Evolutionary conservation across 2,797 vertebrate species (phyloP).

Genomic region (Euthynnus affinis): DNA sequence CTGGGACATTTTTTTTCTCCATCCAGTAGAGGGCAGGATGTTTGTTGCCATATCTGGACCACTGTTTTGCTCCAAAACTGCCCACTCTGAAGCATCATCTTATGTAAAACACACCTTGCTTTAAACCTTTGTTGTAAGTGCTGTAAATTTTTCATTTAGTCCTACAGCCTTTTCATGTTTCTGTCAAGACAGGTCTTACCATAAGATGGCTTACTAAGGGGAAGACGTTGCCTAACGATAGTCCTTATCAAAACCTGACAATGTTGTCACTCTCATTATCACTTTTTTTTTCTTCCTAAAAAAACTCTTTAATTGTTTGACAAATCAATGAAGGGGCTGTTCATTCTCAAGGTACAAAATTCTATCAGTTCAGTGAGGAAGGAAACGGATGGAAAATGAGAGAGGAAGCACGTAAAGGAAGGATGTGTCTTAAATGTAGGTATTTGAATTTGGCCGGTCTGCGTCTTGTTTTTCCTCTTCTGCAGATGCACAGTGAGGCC

Average conservation of each 20-base stretch:
- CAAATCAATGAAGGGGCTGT: slow-evolving; percentile 3
- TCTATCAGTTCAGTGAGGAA: slow-evolving; percentile 60
- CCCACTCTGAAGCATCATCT: slow-evolving; percentile 11
- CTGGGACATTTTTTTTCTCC: not conserved
- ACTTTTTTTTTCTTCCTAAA: not conserved
- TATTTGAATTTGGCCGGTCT: slow-evolving; percentile 63
- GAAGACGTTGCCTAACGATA: slow-evolving; percentile 2
- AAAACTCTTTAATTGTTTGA: slow-evolving; percentile 13
- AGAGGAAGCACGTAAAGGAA: slow-evolving; percentile 70
- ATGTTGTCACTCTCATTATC: slow-evolving; percentile 5
- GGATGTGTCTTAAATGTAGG: slow-evolving; percentile 70
- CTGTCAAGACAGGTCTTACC: slow-evolving; percentile 29
- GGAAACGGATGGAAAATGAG: slow-evolving; percentile 65
- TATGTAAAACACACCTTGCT: not conserved
- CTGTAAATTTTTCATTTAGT: not conserved
- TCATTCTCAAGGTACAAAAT: slow-evolving; percentile 56
- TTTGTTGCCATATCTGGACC: slow-evolving; percentile 12
- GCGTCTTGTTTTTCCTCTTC: slow-evolving; percentile 57
- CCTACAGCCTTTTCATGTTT: slow-evolving; percentile 2
- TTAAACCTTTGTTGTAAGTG: not conserved
- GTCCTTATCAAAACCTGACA: slow-evolving; percentile 3
- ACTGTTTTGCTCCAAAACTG: slow-evolving; percentile 7
- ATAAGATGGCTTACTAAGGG: not conserved
- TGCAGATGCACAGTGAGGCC: slow-evolving; percentile 66
- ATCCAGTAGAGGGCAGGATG: slow-evolving; percentile 25